Percentiles rank a stretch among this genome's conserved stretches.
These are phyloP conservation scores for Octopus bimaculoides DNA, from an alignment of 1,140 invertebrate genomes.

Conservation along the genomic window DNA sequence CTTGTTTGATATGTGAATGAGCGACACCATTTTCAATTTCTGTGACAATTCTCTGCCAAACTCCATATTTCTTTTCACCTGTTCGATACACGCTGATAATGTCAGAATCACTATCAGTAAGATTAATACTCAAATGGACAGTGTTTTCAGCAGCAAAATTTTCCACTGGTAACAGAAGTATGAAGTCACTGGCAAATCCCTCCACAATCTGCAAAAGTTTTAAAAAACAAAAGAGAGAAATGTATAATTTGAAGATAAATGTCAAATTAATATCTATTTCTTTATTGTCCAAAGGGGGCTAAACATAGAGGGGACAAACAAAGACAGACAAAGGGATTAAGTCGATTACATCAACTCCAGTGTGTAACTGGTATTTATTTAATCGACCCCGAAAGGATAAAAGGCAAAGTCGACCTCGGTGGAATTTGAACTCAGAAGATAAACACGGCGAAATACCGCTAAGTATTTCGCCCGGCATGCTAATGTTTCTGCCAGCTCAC, in stretches of 20 bases:
- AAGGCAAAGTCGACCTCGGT: no score
- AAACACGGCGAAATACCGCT: no score
- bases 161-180: constrained; percentile 39
- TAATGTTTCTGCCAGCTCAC: no score
- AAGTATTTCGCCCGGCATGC: no score
- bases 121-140: neutral
- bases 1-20: neutral
- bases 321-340: no score
- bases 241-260: constrained; percentile 9
- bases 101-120: neutral
- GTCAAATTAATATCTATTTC: neutral
- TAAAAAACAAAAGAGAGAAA: constrained; percentile 13
- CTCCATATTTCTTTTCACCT: neutral
- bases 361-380: neutral
- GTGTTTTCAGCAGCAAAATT: constrained; percentile 17
- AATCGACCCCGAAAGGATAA: neutral
- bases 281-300: neutral
- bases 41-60: neutral
- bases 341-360: neutral
- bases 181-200: constrained; percentile 48
- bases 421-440: no score
- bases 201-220: constrained; percentile 39
- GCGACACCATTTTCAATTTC: neutral
- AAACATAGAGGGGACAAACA: neutral
- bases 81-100: neutral